A percentile compares a stretch with the other conserved stretches of the same genome.
These are phyloP conservation scores for Crossaster papposus DNA, from an alignment of 53 echinoderm and acorn worm species.

Conservation along the genomic window DNA sequence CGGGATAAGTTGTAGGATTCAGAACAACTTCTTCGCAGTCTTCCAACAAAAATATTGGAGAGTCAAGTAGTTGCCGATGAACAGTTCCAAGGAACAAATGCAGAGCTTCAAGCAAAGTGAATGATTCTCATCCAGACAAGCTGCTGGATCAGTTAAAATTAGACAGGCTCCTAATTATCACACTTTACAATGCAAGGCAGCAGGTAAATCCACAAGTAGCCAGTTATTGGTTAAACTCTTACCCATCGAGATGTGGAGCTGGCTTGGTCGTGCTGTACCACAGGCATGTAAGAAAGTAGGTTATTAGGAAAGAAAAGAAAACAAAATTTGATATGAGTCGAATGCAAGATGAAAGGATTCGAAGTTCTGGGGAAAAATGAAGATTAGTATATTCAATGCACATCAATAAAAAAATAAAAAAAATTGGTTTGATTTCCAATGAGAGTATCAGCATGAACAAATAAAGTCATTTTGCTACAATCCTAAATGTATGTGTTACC, in stretches of 20 bases:
- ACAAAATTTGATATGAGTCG: neutral
- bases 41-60: too few species aligned
- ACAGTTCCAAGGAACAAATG: too few species aligned
- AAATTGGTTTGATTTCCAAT: too few species aligned
- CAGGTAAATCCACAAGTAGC: neutral
- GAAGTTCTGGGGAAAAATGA: neutral
- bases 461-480: neutral
- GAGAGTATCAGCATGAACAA: too few species aligned
- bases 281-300: neutral
- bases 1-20: too few species aligned
- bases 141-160: too few species aligned
- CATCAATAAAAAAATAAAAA: too few species aligned
- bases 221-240: constrained; percentile 37
- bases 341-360: neutral
- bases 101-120: too few species aligned
- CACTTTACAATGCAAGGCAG: neutral
- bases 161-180: too few species aligned
- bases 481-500: neutral
- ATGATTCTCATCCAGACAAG: too few species aligned
- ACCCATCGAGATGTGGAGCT: constrained; percentile 97
- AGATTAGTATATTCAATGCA: neutral
- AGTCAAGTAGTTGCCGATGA: too few species aligned
- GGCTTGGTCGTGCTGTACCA: constrained; percentile 88
- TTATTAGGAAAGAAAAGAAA: constrained; percentile 1
- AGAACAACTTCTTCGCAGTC: too few species aligned